phyloP scores from a whole-genome alignment of 2,888 invertebrate species.

The Drosophila yooni region DNA sequence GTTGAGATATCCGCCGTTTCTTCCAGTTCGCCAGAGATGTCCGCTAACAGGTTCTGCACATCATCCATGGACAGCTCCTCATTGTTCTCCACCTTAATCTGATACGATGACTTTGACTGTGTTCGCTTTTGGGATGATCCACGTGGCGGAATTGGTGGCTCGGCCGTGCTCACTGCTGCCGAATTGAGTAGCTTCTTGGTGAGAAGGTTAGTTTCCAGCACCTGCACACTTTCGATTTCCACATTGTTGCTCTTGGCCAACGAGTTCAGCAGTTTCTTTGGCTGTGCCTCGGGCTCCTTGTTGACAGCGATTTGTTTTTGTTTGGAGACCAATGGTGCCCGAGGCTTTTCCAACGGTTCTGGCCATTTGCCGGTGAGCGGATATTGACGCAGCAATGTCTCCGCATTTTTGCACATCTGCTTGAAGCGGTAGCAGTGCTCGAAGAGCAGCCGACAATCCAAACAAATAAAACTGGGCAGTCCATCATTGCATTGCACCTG shows the following conservation, averaged over 20 bases:
- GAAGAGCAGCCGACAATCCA: slow-evolving; percentile 89
- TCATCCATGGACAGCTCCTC: slow-evolving; percentile 82
- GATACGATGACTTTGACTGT: slow-evolving; percentile 53
- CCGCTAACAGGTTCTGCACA: slow-evolving; percentile 76
- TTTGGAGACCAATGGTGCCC: slow-evolving; percentile 65
- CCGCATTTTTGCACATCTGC: slow-evolving; percentile 90
- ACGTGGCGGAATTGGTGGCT: slow-evolving; percentile 42
- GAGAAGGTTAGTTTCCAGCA: slow-evolving; percentile 54
- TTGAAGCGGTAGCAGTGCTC: slow-evolving; percentile 91
- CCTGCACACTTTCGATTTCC: slow-evolving; percentile 51
- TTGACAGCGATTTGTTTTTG: slow-evolving; percentile 9
- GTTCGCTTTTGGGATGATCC: not conserved
- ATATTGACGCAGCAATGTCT: slow-evolving; percentile 89
- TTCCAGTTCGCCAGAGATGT: slow-evolving; percentile 52
- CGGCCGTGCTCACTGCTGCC: slow-evolving; percentile 37
- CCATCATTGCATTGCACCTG: slow-evolving; percentile 86
- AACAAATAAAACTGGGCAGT: slow-evolving; percentile 91
- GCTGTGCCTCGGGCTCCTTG: slow-evolving; percentile 28
- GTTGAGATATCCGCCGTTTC: slow-evolving; percentile 5
- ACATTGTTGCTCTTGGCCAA: slow-evolving; percentile 51
- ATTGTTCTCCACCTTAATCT: slow-evolving; percentile 79
- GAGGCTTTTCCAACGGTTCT: slow-evolving; percentile 85
- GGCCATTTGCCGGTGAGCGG: slow-evolving; percentile 88
- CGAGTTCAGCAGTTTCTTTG: slow-evolving; percentile 63
- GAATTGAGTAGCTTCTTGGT: slow-evolving; percentile 64